Evolutionary conservation across 1,140 invertebrate species (phyloP).

Genomic region (Sitophilus oryzae): DNA sequence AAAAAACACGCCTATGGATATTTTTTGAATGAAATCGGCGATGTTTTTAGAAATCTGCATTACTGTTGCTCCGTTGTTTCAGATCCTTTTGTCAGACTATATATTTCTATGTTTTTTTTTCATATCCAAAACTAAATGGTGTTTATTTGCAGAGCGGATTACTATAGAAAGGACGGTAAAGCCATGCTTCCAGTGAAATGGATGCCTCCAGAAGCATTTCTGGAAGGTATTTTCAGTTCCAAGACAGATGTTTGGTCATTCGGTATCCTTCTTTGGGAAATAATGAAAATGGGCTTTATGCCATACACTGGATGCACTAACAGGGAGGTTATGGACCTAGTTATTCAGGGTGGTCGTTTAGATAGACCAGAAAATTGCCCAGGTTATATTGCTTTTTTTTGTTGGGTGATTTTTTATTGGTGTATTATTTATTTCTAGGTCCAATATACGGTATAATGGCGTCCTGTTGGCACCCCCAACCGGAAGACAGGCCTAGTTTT

Average conservation of each 20-base stretch:
- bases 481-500: constrained; percentile 81
- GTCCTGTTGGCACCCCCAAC: constrained; percentile 85
- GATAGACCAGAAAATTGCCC: constrained; percentile 77
- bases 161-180: constrained; percentile 95
- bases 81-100: too few relatives aligned
- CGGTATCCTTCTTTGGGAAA: constrained; percentile 94
- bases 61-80: too few relatives aligned
- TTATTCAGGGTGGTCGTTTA: constrained; percentile 82
- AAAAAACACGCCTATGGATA: too few relatives aligned
- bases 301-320: constrained; percentile 95
- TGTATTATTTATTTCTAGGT: constrained; percentile 34
- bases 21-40: too few relatives aligned
- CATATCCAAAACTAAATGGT: too few relatives aligned
- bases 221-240: constrained; percentile 95
- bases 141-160: constrained; percentile 72
- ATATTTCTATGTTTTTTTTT: background rate
- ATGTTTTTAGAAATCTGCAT: too few relatives aligned
- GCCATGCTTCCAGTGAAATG: constrained; percentile 97
- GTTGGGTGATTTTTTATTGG: background rate
- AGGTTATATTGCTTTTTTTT: constrained; percentile 32
- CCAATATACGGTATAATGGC: constrained; percentile 89
- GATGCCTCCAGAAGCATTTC: constrained; percentile 98
- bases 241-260: constrained; percentile 99
- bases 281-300: constrained; percentile 93
- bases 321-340: constrained; percentile 94